A percentile compares a stretch with the other conserved stretches of the same genome.
These are phyloP conservation scores for Stylophora pistillata DNA, from an alignment of 64 coral and sea anemone genomes.

Conservation along the genomic window DNA sequence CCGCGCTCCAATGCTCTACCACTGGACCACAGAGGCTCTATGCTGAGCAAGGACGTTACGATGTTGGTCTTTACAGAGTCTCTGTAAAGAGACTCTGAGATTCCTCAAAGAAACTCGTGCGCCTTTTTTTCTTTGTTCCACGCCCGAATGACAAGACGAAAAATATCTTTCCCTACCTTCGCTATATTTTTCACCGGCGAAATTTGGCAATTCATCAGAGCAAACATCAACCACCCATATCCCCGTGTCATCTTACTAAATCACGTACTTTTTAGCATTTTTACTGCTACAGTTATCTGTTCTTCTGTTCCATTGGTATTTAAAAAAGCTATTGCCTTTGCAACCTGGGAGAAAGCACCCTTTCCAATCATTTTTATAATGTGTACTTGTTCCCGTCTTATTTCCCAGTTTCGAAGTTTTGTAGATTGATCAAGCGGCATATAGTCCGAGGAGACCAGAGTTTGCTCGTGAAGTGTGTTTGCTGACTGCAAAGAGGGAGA, in stretches of 20 bases:
- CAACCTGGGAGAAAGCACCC: conserved; percentile 81
- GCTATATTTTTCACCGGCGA: no score
- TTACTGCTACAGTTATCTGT: conserved; percentile 70
- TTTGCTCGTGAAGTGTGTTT: not conserved
- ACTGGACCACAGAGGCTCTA: no score
- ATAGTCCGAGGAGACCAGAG: not conserved
- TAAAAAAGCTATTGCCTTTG: conserved; percentile 54
- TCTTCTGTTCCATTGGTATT: conserved; percentile 41
- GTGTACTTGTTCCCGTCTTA: conserved; percentile 35
- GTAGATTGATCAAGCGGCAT: not conserved
- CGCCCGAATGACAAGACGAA: no score
- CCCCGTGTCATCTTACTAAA: no score
- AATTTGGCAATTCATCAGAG: no score
- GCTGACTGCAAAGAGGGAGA: not conserved
- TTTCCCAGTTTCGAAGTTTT: conserved; percentile 52
- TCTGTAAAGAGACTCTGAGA: no score
- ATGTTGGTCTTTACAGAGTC: no score
- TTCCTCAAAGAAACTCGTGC: no score
- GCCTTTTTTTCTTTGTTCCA: no score
- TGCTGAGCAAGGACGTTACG: no score
- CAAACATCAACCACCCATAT: not conserved
- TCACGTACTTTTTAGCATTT: conserved; percentile 75
- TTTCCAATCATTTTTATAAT: conserved; percentile 68
- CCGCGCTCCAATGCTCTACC: no score
- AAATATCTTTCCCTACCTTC: no score